Evolutionary conservation across 2,888 invertebrate species (phyloP), one percentile per base, ranked within the genome.

Genomic region (Gibbula magus): DNA sequence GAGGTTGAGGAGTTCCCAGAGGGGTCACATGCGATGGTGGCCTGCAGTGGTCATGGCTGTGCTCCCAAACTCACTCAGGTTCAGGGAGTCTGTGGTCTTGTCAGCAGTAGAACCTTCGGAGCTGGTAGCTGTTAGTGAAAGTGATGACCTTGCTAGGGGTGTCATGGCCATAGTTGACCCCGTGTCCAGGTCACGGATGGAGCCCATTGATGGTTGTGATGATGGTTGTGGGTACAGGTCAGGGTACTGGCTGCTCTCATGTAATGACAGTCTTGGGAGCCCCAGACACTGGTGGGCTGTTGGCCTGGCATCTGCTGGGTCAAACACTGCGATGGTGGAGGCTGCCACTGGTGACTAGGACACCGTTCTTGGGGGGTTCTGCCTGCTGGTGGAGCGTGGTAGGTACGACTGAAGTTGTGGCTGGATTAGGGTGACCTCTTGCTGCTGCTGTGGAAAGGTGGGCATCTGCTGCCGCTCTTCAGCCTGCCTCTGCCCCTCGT

Each of bases 271-370:
- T 79, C 79, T 79, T 79, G 79, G 75, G 79, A 79, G 79, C 76
- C 79, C 76, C 79, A 79, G 79, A 76, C 79, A 79, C 79, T 66
- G 75, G 79, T 79, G 79, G 75, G 66, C 79, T 79, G 79, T 79
- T 79, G 66, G 75, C 75, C 35, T 79, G 79, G 79, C 79, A 79
- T 79, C 79, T 79, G 74, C 75, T 79, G 79, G 79, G 75, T 76
- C 75, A 52, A 79, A 75, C 79, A 79, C 79, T 79, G 79, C 85
- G 54, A 80, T 83, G 5, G 83, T 87, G 8, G 83, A 86, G 56
- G 84, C 86, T 81, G 84, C 85, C n/a, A 86, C 87, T 79, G 85
- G 85, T 32, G 87, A 86, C 67, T 81, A 85, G 13, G 87, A 85
- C 18, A 82, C 86, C 20, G 77, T 83, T 75, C 78, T 78, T 74